These are phyloP conservation scores for Melanostoma scalare DNA, from an alignment of 2,888 invertebrate species.

Conservation along the genomic window DNA sequence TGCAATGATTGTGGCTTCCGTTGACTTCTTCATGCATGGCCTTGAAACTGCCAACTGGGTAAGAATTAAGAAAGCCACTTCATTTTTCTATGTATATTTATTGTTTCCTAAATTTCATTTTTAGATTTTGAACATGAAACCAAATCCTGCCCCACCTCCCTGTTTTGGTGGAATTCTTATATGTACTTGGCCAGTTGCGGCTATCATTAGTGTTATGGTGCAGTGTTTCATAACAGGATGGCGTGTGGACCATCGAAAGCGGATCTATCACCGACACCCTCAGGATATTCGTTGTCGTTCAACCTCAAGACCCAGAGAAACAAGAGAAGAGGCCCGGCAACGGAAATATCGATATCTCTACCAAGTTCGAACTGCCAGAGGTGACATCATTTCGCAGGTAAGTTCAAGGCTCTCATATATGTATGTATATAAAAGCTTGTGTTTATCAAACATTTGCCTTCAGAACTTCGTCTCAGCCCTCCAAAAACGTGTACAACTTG, in stretches of 20 bases:
- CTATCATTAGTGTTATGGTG: slow-evolving; percentile 81
- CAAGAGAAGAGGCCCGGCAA: slow-evolving; percentile 90
- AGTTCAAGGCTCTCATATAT: slow-evolving; percentile 24
- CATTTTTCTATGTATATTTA: not conserved
- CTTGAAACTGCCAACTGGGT: slow-evolving; percentile 81
- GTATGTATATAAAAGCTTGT: not conserved
- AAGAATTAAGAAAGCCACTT: slow-evolving; percentile 24
- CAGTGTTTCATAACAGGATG: slow-evolving; percentile 82
- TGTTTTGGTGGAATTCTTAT: slow-evolving; percentile 81
- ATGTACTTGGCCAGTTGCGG: slow-evolving; percentile 81
- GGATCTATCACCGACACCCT: slow-evolving; percentile 78
- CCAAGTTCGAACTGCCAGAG: slow-evolving; percentile 93
- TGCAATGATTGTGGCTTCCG: slow-evolving; percentile 81
- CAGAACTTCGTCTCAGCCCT: slow-evolving; percentile 91
- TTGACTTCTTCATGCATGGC: slow-evolving; percentile 81
- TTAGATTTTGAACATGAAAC: slow-evolving; percentile 80
- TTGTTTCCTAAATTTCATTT: slow-evolving; percentile 12
- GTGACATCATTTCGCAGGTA: slow-evolving; percentile 95
- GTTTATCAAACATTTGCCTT: not conserved
- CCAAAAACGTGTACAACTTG: slow-evolving; percentile 87
- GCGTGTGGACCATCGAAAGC: slow-evolving; percentile 81
- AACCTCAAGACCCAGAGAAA: slow-evolving; percentile 86
- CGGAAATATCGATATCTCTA: slow-evolving; percentile 93
- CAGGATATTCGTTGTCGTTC: slow-evolving; percentile 76
- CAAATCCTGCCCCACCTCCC: slow-evolving; percentile 81